Base-by-base conservation (phyloP, 1,140 invertebrate species). In the Delia radicum region DNA sequence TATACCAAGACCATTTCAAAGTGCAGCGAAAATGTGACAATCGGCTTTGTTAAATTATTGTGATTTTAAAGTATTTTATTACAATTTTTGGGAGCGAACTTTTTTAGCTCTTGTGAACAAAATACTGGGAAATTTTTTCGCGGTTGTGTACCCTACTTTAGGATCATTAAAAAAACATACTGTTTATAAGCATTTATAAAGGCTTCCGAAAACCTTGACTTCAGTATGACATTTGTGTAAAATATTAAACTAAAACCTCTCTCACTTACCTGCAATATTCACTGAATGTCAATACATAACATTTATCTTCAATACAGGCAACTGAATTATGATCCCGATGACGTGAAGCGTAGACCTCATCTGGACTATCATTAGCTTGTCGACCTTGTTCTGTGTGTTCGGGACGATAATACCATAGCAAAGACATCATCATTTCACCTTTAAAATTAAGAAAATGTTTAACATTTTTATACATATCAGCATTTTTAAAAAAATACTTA, bases 251-350 rank as follows among this genome's bases (percentile, higher is more conserved):
- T 10, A 15, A 62, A 18, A 21, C n/a, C n/a, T n/a, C n/a, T n/a
- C n/a, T 28, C 2, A 76, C 87, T 88, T 81, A 98, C 96, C 97
- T 92, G 91, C 96, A 98, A 85, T 98, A 99, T 88, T 98, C 96
- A 87, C 96, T 96, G 85, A 94, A 97, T 10, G 96, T 98, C 76
- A 99, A 91, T 76, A 99, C 97, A 87, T 96, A 98, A 88, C 96
- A 98, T 87, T 97, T 97, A 88, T 99, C 97, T 87, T 99, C 97
- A 80, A 99, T 98, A 86, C 96, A 98, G 71, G 96, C 97, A 27
- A 98, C 96, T 81, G 95, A 97, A 87, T 97, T 97, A 75, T 93
- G 93, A 87, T 98, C 96, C 71, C 93, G 91, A 88, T 98, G 97
- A 74, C 95, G 92, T 2, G 96, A 98, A 27, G 97, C 97, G 88